phyloP scores from a whole-genome alignment of 2,888 invertebrate species.

The Phytoseiulus persimilis region DNA sequence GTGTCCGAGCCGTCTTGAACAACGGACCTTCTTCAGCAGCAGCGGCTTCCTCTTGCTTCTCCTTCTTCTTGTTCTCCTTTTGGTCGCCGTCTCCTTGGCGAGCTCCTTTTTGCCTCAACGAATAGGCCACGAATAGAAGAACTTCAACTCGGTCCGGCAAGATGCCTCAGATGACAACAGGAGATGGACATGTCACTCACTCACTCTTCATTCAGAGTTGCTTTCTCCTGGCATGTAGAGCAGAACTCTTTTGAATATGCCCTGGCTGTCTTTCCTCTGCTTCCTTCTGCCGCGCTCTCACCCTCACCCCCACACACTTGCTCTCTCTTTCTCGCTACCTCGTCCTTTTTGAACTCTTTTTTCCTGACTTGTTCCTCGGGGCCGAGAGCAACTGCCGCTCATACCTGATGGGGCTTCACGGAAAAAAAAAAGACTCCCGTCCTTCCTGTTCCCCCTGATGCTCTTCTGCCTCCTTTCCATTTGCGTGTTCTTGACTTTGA shows the following conservation, averaged over 20 bases:
- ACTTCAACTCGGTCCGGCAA: neutral
- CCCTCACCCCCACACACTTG: neutral
- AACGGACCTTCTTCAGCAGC: slow-evolving; percentile 12
- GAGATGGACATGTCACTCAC: slow-evolving; percentile 5
- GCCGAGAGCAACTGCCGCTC: neutral
- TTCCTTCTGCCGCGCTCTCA: neutral
- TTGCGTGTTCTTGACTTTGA: neutral
- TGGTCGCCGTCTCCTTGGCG: slow-evolving; percentile 13
- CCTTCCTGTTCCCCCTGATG: neutral
- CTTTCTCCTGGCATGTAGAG: neutral
- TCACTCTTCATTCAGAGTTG: neutral
- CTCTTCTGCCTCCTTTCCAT: neutral
- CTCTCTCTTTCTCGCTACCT: neutral
- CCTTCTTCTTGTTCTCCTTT: slow-evolving; percentile 15
- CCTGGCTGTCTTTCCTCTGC: neutral
- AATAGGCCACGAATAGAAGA: neutral
- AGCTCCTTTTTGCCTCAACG: neutral
- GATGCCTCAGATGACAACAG: neutral
- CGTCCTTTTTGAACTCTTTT: neutral
- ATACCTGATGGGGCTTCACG: slow-evolving; percentile 5
- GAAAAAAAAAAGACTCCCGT: neutral
- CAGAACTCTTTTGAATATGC: neutral
- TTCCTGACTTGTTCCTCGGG: neutral
- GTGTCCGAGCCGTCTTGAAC: slow-evolving; percentile 22
- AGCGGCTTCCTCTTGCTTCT: slow-evolving; percentile 8